Conservation (phyloP, 2,888 invertebrate genomes). For the Tachina grossa region DNA sequence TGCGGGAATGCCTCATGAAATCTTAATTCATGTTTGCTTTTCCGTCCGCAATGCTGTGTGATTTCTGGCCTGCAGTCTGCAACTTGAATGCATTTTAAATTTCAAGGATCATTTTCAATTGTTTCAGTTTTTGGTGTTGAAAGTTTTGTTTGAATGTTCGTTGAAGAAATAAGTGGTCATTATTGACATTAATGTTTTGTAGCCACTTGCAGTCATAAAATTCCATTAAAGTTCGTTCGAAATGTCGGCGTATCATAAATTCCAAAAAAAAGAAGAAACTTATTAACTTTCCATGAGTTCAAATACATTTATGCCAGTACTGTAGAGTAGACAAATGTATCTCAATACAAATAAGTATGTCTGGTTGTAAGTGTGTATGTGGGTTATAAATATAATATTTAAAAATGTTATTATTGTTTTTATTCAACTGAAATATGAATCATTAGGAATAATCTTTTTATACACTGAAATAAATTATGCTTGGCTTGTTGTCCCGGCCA, state of each 20-base stretch:
- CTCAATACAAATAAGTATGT: slow-evolving; percentile 2
- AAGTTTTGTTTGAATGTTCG: slow-evolving; percentile 42
- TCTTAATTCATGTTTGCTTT: slow-evolving; percentile 18
- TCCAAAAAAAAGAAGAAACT: slow-evolving; percentile 14
- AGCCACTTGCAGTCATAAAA: slow-evolving; percentile 45
- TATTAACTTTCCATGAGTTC: slow-evolving; percentile 30
- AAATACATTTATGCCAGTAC: neutral
- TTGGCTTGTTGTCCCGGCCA: too few species aligned
- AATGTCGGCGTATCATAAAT: slow-evolving; percentile 43
- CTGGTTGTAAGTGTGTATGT: slow-evolving; percentile 48
- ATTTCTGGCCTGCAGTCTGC: neutral
- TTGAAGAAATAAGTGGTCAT: slow-evolving; percentile 31
- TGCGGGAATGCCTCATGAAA: slow-evolving; percentile 4
- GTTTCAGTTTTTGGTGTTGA: slow-evolving; percentile 45
- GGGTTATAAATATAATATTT: slow-evolving; percentile 25
- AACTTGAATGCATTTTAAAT: slow-evolving; percentile 51
- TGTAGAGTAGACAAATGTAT: slow-evolving; percentile 23
- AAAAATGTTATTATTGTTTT: slow-evolving; percentile 56
- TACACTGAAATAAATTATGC: slow-evolving; percentile 36
- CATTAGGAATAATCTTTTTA: slow-evolving; percentile 58
- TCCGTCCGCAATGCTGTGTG: neutral
- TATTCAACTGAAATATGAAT: slow-evolving; percentile 65
- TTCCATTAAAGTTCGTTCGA: slow-evolving; percentile 45
- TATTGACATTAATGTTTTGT: slow-evolving; percentile 49
- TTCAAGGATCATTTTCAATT: slow-evolving; percentile 62